phyloP scores from a whole-genome alignment of 1,140 invertebrate species.

The Euura saliciscinereae region DNA sequence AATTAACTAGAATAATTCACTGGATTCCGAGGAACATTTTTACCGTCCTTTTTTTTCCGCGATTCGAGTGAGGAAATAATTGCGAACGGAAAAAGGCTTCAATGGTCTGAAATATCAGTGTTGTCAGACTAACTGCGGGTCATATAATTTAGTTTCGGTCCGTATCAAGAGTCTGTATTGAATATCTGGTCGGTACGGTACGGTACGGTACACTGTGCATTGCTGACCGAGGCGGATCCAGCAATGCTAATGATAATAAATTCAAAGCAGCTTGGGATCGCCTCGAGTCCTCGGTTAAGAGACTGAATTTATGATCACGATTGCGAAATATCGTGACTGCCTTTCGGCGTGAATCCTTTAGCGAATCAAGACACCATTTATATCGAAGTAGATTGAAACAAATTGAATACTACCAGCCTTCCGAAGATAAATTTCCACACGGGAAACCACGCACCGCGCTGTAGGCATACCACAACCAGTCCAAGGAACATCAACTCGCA shows the following conservation, averaged over 20 bases:
- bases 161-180: not conserved
- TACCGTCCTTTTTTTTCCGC: too few relatives aligned
- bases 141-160: not conserved
- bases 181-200: not conserved
- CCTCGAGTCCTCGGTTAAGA: not conserved
- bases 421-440: not conserved
- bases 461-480: too few relatives aligned
- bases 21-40: too few relatives aligned
- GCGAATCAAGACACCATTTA: constrained; percentile 2
- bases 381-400: constrained; percentile 5
- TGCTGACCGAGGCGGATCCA: constrained; percentile 6
- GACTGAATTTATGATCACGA: not conserved
- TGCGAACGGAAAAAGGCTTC: too few relatives aligned
- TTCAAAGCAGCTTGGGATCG: not conserved
- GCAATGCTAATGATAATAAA: constrained; percentile 5
- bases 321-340: constrained; percentile 4
- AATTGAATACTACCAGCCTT: not conserved
- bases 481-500: too few relatives aligned
- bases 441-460: too few relatives aligned
- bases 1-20: too few relatives aligned
- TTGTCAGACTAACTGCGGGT: too few relatives aligned
- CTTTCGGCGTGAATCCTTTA: constrained; percentile 4
- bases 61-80: too few relatives aligned
- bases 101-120: too few relatives aligned
- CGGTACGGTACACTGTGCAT: not conserved